phyloP scores from a whole-genome alignment of 2,888 invertebrate species.

The Nymphalis c-album region DNA sequence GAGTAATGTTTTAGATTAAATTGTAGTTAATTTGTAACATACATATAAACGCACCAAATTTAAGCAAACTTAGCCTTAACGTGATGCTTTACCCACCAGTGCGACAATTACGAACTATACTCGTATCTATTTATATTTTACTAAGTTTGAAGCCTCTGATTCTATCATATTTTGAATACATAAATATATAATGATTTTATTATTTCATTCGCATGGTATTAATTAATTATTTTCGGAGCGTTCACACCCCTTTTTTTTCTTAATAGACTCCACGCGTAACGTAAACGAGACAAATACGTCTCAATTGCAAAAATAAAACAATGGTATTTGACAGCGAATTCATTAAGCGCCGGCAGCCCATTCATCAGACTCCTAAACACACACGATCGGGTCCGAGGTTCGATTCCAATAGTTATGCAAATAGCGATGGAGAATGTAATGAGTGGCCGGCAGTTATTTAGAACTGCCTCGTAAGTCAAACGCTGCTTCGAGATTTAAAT shows the following conservation, averaged over 20 bases:
- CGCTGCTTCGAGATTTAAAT: constrained; percentile 67
- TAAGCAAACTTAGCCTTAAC: no score
- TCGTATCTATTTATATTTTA: no score
- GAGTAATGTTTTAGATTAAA: no score
- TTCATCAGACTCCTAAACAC: constrained; percentile 76
- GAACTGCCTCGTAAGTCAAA: constrained; percentile 77
- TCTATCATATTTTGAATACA: no score
- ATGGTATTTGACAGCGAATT: constrained; percentile 55
- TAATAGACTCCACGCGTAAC: background rate
- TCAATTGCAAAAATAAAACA: constrained; percentile 49
- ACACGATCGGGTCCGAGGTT: constrained; percentile 63
- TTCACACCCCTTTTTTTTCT: background rate
- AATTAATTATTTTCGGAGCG: background rate
- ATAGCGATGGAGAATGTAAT: constrained; percentile 76
- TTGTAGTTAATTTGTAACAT: no score
- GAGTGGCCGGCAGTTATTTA: constrained; percentile 80
- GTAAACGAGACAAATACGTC: constrained; percentile 33
- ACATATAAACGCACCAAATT: no score
- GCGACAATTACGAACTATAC: no score
- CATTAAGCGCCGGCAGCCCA: constrained; percentile 68
- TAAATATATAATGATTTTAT: no score
- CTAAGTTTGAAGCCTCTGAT: no score
- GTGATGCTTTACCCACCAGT: no score
- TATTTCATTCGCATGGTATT: background rate
- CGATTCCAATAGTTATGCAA: constrained; percentile 82